A percentile compares a stretch with the other conserved stretches of the same genome.
phyloP scores from a whole-genome alignment of 35 echinoderm and acorn worm genomes.

The Holothuria glaberrima region DNA sequence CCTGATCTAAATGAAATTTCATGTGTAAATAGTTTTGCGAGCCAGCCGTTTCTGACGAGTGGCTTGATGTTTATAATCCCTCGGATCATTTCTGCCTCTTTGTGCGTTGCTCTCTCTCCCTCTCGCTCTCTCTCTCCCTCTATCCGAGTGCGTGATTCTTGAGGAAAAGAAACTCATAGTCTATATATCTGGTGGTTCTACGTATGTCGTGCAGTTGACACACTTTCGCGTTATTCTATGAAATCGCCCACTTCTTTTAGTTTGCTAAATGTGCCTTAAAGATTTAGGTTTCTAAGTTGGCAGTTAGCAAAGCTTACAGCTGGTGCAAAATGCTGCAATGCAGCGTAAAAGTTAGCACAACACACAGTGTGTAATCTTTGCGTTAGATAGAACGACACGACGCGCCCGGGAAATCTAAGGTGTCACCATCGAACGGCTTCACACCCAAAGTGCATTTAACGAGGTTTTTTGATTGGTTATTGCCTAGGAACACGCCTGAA shows the following conservation, averaged over 20 bases:
- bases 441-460: constrained; percentile 30
- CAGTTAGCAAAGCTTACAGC: neutral
- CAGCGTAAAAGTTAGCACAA: constrained; percentile 55
- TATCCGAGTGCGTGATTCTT: too few relatives aligned
- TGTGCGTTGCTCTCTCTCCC: too few relatives aligned
- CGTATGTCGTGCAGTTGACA: too few relatives aligned
- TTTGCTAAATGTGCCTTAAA: constrained; percentile 46
- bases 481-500: constrained; percentile 24
- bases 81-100: too few relatives aligned
- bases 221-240: constrained; percentile 2
- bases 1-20: too few relatives aligned
- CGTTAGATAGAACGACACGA: constrained; percentile 16
- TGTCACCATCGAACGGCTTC: constrained; percentile 39
- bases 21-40: too few relatives aligned
- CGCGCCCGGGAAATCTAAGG: constrained; percentile 7
- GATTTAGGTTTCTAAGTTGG: constrained; percentile 38
- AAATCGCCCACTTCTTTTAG: constrained; percentile 29
- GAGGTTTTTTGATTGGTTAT: constrained; percentile 24
- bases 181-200: too few relatives aligned
- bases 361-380: constrained; percentile 25
- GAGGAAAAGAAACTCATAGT: too few relatives aligned
- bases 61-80: too few relatives aligned
- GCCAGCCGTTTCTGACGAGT: too few relatives aligned
- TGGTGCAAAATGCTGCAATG: constrained; percentile 6
- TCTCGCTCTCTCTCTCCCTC: too few relatives aligned